phyloP scores from a whole-genome alignment of 2,113 vertebrate species.

The Lepus timidus region DNA sequence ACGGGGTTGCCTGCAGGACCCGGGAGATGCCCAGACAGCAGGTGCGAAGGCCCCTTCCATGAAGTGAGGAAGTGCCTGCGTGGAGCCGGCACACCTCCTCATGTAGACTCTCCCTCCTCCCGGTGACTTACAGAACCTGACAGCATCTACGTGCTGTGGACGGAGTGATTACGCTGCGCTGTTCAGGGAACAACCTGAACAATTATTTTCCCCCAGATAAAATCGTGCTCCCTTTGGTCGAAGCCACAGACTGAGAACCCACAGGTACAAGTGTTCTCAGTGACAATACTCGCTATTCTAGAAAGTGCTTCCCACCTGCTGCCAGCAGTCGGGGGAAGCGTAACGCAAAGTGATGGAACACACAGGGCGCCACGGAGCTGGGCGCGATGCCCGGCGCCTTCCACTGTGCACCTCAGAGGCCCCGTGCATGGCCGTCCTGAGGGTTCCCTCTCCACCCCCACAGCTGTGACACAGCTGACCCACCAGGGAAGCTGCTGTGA shows the following conservation, averaged over 20 bases:
- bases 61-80: not conserved
- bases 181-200: not conserved
- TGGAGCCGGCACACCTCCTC: accelerated
- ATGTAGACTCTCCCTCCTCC: not conserved
- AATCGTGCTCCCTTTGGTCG: not conserved
- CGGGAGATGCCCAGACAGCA: not conserved
- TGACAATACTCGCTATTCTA: too few relatives aligned
- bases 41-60: not conserved
- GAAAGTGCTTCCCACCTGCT: not conserved
- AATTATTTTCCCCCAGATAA: not conserved
- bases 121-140: not conserved
- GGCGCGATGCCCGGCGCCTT: accelerated
- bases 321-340: not conserved
- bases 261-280: not conserved
- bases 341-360: accelerated
- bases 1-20: too few relatives aligned
- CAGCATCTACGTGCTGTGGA: not conserved
- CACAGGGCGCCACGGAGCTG: accelerated
- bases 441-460: accelerated
- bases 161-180: not conserved
- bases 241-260: too few relatives aligned
- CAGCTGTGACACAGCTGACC: not conserved
- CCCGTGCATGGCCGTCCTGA: not conserved
- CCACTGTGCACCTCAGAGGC: too few relatives aligned
- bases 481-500: too few relatives aligned